phyloP scores from a whole-genome alignment of 2,797 vertebrate genomes.

The Falco berigora region DNA sequence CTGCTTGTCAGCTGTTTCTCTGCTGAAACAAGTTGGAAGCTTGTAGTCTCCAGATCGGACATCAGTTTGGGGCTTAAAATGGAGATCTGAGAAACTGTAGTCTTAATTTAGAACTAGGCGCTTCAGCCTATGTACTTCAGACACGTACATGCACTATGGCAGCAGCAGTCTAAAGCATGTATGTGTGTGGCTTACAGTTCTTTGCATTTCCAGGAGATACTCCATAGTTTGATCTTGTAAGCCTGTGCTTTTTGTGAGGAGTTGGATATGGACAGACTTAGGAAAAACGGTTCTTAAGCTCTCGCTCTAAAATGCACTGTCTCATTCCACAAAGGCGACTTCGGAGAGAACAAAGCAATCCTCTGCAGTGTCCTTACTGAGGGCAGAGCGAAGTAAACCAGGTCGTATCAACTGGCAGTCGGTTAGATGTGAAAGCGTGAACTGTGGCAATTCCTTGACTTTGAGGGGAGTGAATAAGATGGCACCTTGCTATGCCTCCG shows the following conservation, averaged over 20 bases:
- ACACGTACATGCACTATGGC: rapidly evolving
- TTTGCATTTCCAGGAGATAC: not conserved
- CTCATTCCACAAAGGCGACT: not conserved
- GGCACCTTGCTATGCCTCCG: not conserved
- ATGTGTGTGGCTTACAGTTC: not conserved
- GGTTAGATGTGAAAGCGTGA: not conserved
- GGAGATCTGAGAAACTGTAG: not conserved
- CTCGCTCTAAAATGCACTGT: not conserved
- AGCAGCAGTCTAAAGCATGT: not conserved
- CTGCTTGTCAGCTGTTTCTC: not conserved
- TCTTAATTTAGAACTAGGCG: not conserved
- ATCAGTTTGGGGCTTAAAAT: not conserved
- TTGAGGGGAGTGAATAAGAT: not conserved
- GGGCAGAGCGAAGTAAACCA: not conserved
- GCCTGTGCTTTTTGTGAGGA: not conserved
- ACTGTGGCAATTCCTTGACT: not conserved
- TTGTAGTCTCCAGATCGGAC: not conserved
- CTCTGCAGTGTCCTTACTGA: not conserved
- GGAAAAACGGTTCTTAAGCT: not conserved
- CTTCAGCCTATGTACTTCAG: not conserved
- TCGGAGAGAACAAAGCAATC: not conserved
- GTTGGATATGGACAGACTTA: not conserved
- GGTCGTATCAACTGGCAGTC: not conserved
- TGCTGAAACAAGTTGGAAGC: not conserved
- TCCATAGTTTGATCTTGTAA: not conserved